A percentile compares a stretch with the other conserved stretches of the same genome.
Evolutionary conservation across 2,888 invertebrate genomes (phyloP).

Genomic region (Scaptomyza reducta): DNA sequence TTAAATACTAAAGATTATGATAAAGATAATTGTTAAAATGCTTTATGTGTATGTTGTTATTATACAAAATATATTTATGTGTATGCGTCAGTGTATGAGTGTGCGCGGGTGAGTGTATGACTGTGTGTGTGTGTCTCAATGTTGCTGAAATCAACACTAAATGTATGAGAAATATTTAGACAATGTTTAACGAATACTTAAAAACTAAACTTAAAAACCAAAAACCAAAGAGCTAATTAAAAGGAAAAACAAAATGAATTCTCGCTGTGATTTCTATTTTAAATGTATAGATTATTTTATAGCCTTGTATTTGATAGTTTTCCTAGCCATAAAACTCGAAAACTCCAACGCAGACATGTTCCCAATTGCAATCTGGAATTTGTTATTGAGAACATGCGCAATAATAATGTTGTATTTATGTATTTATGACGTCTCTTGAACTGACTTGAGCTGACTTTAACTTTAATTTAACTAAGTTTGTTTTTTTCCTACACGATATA

Average conservation of each 20-base stretch:
- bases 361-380: neutral
- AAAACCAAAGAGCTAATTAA: constrained; percentile 41
- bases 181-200: constrained; percentile 31
- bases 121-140: constrained; percentile 59
- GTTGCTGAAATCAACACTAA: constrained; percentile 76
- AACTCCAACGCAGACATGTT: constrained; percentile 25
- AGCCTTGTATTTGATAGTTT: constrained; percentile 69
- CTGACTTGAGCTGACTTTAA: constrained; percentile 29
- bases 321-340: constrained; percentile 49
- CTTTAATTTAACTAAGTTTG: constrained; percentile 57
- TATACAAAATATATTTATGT: constrained; percentile 13
- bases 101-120: constrained; percentile 10
- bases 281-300: constrained; percentile 70
- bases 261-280: constrained; percentile 80
- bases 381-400: constrained; percentile 24
- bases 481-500: constrained; percentile 25
- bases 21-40: constrained; percentile 33
- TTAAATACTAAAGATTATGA: constrained; percentile 9
- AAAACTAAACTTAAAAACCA: constrained; percentile 36
- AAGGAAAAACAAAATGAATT: constrained; percentile 59
- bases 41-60: constrained; percentile 42
- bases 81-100: neutral
- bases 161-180: constrained; percentile 37
- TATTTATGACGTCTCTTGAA: constrained; percentile 5
- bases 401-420: neutral